These are phyloP conservation scores for Rhabditoides inermis DNA, from an alignment of 2,888 invertebrate genomes.

Conservation along the genomic window DNA sequence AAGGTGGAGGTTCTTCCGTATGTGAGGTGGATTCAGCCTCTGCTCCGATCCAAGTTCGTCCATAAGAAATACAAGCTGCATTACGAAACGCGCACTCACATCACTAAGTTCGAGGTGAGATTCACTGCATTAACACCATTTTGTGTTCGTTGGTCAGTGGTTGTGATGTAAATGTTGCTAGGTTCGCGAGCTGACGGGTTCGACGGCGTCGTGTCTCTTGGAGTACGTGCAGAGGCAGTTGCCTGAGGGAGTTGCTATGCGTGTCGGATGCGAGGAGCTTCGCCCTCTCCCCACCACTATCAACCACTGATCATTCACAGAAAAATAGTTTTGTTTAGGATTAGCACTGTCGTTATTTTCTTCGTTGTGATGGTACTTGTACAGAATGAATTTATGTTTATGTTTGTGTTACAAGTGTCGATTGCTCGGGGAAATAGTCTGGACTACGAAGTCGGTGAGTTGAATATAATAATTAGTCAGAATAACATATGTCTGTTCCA, in stretches of 20 bases:
- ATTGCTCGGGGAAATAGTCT: too few species aligned
- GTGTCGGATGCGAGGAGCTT: constrained; percentile 56
- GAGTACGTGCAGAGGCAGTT: constrained; percentile 93
- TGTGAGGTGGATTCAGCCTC: constrained; percentile 58
- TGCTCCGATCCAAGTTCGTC: constrained; percentile 79
- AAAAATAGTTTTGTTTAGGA: background rate
- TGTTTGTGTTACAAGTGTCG: too few species aligned
- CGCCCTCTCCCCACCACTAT: constrained; percentile 33
- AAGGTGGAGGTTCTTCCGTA: constrained; percentile 35
- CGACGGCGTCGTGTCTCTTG: constrained; percentile 85
- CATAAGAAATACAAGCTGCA: constrained; percentile 88
- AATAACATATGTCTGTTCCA: too few species aligned
- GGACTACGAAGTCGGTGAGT: too few species aligned
- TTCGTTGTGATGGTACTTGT: too few species aligned
- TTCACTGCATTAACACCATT: background rate
- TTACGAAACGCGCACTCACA: constrained; percentile 89
- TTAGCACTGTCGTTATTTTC: too few species aligned
- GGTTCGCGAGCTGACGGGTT: constrained; percentile 78
- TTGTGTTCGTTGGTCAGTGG: background rate
- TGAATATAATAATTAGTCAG: too few species aligned
- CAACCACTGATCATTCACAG: constrained; percentile 3
- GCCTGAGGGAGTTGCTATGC: constrained; percentile 91
- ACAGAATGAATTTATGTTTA: too few species aligned
- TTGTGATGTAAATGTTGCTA: constrained; percentile 26
- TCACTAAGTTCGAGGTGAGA: constrained; percentile 65